Conservation (phyloP, 2,888 invertebrate genomes). For the Galeopsomyia nigrocyanea region DNA sequence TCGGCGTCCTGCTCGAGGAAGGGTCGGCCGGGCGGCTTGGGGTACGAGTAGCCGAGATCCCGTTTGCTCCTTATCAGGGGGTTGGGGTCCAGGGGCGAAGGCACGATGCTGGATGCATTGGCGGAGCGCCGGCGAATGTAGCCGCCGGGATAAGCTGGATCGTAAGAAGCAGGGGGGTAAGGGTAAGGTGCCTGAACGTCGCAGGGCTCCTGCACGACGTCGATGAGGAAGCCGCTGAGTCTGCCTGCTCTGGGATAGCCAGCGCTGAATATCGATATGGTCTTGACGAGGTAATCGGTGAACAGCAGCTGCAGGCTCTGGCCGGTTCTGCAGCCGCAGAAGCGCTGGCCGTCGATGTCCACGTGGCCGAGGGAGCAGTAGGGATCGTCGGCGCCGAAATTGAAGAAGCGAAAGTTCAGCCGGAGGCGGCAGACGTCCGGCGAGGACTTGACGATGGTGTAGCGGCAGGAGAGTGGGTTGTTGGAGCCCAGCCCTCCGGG, state of each 20-base stretch:
- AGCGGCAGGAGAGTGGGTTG: slow-evolving; percentile 65
- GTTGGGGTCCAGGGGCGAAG: slow-evolving; percentile 6
- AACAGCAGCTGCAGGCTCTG: slow-evolving; percentile 62
- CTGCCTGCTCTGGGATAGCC: slow-evolving; percentile 66
- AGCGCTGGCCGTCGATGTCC: slow-evolving; percentile 72
- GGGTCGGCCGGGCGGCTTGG: slow-evolving; percentile 48
- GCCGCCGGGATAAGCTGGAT: slow-evolving; percentile 8
- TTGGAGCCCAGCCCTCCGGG: slow-evolving; percentile 60
- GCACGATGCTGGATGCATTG: neutral
- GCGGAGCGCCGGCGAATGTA: slow-evolving; percentile 24
- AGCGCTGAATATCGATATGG: slow-evolving; percentile 68
- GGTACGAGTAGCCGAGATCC: slow-evolving; percentile 55
- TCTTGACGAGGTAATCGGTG: slow-evolving; percentile 60
- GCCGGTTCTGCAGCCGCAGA: slow-evolving; percentile 73
- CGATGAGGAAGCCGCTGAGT: slow-evolving; percentile 71
- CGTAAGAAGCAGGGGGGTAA: slow-evolving; percentile 2
- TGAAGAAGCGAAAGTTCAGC: slow-evolving; percentile 72
- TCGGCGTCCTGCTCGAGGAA: slow-evolving; percentile 25
- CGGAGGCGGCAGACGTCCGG: slow-evolving; percentile 71
- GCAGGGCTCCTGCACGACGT: slow-evolving; percentile 73
- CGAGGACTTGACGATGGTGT: slow-evolving; percentile 70
- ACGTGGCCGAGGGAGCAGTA: slow-evolving; percentile 71
- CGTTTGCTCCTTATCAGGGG: slow-evolving; percentile 46
- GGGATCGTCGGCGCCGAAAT: slow-evolving; percentile 67
- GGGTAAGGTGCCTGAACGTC: slow-evolving; percentile 54